Percentiles rank a stretch among this genome's conserved stretches.
phyloP scores from a whole-genome alignment of 1,140 invertebrate species.

The Brachionus rubens region DNA sequence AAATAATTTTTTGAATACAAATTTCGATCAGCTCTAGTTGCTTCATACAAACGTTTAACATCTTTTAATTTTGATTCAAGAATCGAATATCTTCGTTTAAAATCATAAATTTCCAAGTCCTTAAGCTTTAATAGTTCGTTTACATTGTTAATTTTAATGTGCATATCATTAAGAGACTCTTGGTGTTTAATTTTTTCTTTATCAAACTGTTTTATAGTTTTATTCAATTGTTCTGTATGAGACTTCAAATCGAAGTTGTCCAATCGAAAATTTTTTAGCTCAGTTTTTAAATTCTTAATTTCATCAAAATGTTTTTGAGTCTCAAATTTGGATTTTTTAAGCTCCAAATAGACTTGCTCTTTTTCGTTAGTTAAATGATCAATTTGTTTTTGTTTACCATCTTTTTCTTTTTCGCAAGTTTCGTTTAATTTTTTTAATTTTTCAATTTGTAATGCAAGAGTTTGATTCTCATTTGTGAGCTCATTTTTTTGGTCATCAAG shows the following conservation, averaged over 20 bases:
- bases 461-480: neutral
- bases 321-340: constrained; percentile 4
- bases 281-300: constrained; percentile 28
- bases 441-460: neutral
- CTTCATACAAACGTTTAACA: constrained; percentile 1
- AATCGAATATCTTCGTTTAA: neutral
- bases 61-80: constrained; percentile 22
- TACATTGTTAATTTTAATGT: neutral
- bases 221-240: neutral
- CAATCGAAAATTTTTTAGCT: neutral
- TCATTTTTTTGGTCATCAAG: constrained; percentile 54
- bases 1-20: constrained; percentile 34
- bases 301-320: neutral
- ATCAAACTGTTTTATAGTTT: constrained; percentile 18
- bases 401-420: constrained; percentile 11
- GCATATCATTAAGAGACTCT: neutral
- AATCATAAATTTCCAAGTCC: constrained; percentile 19
- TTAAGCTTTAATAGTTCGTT: constrained; percentile 16
- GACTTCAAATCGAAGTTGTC: neutral
- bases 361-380: neutral
- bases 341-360: constrained; percentile 2
- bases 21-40: constrained; percentile 17
- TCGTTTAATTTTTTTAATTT: constrained; percentile 23
- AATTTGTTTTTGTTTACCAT: neutral
- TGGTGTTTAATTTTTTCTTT: constrained; percentile 17